These are phyloP conservation scores for Papilio gigon DNA, from an alignment of 2,888 invertebrate genomes.

Conservation along the genomic window DNA sequence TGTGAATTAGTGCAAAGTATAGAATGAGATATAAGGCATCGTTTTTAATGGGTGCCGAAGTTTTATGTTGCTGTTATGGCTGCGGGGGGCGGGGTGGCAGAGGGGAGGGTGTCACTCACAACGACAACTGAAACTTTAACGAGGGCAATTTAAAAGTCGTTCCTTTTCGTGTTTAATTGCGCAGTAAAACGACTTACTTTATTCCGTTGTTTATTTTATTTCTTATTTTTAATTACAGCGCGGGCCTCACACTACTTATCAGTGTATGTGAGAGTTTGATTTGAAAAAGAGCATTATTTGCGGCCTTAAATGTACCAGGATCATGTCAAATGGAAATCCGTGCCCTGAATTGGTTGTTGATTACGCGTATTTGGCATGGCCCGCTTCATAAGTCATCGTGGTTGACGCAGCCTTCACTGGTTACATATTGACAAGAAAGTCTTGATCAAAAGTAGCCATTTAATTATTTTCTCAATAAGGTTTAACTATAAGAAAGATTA, in stretches of 20 bases:
- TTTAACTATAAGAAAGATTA: background rate
- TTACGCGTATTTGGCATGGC: too few relatives aligned
- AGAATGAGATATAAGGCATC: constrained; percentile 13
- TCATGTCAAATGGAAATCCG: too few relatives aligned
- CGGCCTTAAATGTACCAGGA: too few relatives aligned
- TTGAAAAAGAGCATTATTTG: background rate
- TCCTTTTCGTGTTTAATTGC: constrained; percentile 30
- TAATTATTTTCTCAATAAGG: too few relatives aligned
- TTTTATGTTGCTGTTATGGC: constrained; percentile 8
- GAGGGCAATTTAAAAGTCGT: constrained; percentile 31
- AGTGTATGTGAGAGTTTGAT: background rate
- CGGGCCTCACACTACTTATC: constrained; percentile 1
- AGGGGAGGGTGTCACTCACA: background rate
- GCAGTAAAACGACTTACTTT: constrained; percentile 18
- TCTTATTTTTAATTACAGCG: constrained; percentile 10
- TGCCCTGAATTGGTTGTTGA: too few relatives aligned
- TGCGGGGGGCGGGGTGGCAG: background rate
- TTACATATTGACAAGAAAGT: too few relatives aligned
- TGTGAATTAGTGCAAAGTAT: background rate
- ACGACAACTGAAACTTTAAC: constrained; percentile 30
- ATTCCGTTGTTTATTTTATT: constrained; percentile 5
- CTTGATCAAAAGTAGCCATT: too few relatives aligned
- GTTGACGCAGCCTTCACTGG: too few relatives aligned
- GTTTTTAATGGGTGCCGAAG: constrained; percentile 11
- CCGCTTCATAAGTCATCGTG: too few relatives aligned